Base-by-base conservation (phyloP, 2,888 invertebrate species). In the Drosophila cognata region DNA sequence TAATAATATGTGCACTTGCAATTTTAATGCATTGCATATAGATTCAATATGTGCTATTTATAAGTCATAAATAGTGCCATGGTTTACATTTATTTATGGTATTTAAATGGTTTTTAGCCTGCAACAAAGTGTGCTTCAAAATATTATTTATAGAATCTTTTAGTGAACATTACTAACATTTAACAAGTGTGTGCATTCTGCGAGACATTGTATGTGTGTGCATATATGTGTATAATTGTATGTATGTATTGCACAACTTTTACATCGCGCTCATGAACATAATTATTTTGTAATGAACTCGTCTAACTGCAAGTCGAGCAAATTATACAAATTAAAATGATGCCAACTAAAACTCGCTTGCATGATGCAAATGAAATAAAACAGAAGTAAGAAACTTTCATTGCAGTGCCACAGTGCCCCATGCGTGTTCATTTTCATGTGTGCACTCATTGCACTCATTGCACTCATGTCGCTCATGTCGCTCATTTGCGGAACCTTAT, bases 201-300 rank as follows among this genome's bases (percentile, higher is more conserved):
- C 41, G 36, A 18, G n/a, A 48, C 29, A 36, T 53, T 55, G n/a
- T 59, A 4, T 36, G 7, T 51, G 55, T 62, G 25, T 57, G 10
- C 21, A 21, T 51, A 8, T 70, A 11, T 57, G 25, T 74, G 11
- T 60, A 10, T 53, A 10, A 29, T 48, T 55, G 21, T 31, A 36
- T 56, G 74, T 58, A 16, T 70, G 48, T 43, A 18, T 69, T 51
- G 68, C 8, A 61, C 43, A 74, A 77, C 65, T 77, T 75, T 80
- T 41, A 73, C 43, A 41, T 50, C 29, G 68, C 57, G 53, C 65
- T 74, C 68, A 55, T 56, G 55, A 64, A 60, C 62, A 66, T 79
- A 80, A 80, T 77, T 79, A 80, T 79, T 80, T 80, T 72, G 68
- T 69, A 77, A 80, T 76, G 78, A 80, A 80, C 77, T 78, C 65